These are phyloP conservation scores for Rapana venosa DNA, from an alignment of 2,888 invertebrate genomes.

Conservation along the genomic window DNA sequence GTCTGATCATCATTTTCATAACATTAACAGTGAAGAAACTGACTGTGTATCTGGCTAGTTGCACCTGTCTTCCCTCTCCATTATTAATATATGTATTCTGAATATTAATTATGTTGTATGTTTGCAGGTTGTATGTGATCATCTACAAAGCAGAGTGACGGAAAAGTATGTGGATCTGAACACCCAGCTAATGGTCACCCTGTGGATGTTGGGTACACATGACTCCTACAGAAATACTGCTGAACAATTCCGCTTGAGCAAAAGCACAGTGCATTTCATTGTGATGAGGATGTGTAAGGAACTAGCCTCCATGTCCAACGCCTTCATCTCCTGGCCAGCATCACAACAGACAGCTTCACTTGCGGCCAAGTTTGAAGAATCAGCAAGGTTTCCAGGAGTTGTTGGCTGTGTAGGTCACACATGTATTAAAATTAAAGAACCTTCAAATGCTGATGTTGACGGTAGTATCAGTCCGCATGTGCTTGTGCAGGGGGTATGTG, in stretches of 20 bases:
- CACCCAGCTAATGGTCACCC: background rate
- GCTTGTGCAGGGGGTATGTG: background rate
- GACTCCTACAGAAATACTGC: constrained; percentile 22
- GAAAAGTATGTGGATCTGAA: constrained; percentile 22
- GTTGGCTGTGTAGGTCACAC: background rate
- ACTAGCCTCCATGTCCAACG: background rate
- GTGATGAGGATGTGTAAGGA: constrained; percentile 13
- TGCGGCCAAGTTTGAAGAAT: background rate
- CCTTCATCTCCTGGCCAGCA: background rate
- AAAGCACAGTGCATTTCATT: constrained; percentile 13
- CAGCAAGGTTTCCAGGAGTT: background rate
- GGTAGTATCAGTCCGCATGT: background rate
- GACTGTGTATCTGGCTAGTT: background rate
- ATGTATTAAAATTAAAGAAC: background rate
- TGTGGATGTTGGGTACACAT: constrained; percentile 7
- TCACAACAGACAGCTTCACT: background rate
- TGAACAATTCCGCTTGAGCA: background rate
- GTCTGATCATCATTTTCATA: background rate
- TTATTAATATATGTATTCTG: background rate
- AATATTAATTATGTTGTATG: background rate
- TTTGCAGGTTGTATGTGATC: background rate
- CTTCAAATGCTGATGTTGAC: background rate
- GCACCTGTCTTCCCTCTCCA: background rate
- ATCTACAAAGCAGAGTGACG: background rate
- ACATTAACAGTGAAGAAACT: background rate